Evolutionary conservation across 1,140 invertebrate species (phyloP).

Genomic region (Hypothenemus hampei): DNA sequence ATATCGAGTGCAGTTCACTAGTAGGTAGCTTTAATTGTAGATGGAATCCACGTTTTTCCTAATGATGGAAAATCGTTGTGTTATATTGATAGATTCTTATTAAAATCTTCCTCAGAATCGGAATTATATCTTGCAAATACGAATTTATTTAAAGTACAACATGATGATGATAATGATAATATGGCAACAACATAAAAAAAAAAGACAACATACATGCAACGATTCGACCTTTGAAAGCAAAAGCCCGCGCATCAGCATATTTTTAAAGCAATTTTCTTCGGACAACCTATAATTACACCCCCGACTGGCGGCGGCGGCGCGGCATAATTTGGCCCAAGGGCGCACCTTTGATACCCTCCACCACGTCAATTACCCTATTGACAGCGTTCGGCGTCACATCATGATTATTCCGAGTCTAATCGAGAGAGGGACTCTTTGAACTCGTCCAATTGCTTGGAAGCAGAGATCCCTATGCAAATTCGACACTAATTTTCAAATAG

Average conservation of each 20-base stretch:
- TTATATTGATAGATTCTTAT: too few relatives aligned
- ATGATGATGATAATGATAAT: too few relatives aligned
- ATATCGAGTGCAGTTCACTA: conserved; percentile 25
- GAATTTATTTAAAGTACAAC: too few relatives aligned
- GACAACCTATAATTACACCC: conserved; percentile 45
- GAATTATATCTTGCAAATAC: too few relatives aligned
- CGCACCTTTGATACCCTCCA: conserved; percentile 43
- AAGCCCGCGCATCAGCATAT: conserved; percentile 39
- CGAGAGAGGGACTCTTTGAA: conserved; percentile 28
- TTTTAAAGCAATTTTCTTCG: conserved; percentile 45
- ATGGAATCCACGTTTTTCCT: conserved; percentile 20
- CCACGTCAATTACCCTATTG: conserved; percentile 41
- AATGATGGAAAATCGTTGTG: too few relatives aligned
- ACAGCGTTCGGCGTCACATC: conserved; percentile 22
- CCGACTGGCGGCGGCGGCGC: conserved; percentile 36
- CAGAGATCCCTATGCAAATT: conserved; percentile 15
- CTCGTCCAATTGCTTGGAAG: conserved; percentile 15
- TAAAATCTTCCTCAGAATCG: too few relatives aligned
- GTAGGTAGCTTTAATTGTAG: conserved; percentile 35
- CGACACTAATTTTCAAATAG: background rate
- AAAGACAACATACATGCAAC: too few relatives aligned
- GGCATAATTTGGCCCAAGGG: conserved; percentile 41
- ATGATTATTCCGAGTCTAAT: conserved; percentile 29
- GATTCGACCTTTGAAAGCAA: too few relatives aligned
- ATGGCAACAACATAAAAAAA: too few relatives aligned